A percentile compares a stretch with the other conserved stretches of the same genome.
Evolutionary conservation across 2,797 vertebrate genomes (phyloP).

Genomic region (Mionectes olivaceus): DNA sequence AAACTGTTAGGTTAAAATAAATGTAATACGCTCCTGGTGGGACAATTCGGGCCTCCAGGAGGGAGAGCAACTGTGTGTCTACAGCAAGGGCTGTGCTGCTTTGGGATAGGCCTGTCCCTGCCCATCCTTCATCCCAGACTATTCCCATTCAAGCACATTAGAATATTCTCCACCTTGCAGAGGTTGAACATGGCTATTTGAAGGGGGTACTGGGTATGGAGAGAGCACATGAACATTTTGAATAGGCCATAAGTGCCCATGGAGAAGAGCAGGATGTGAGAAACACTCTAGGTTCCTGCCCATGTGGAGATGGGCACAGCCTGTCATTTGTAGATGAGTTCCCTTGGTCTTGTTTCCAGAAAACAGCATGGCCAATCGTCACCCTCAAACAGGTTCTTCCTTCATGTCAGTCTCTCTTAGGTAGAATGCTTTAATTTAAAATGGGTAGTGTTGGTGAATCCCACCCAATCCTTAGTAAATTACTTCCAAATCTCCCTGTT

Average conservation of each 20-base stretch:
- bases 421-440: background rate
- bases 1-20: background rate
- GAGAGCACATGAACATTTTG: background rate
- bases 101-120: accelerated
- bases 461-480: constrained; percentile 29
- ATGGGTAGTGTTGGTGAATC: background rate
- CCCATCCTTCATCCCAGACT: background rate
- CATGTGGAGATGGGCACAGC: accelerated
- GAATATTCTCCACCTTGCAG: background rate
- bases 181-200: background rate
- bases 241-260: background rate
- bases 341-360: background rate
- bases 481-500: background rate
- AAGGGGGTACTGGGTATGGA: background rate
- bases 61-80: background rate
- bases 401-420: background rate
- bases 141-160: background rate
- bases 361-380: background rate
- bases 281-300: background rate
- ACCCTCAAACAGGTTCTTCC: background rate
- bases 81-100: background rate
- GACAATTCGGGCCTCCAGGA: background rate
- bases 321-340: accelerated
- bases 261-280: background rate
- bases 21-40: accelerated